Evolutionary conservation across 2,797 vertebrate genomes (phyloP), one percentile per base, ranked within the genome.

Genomic region (Pangasius krempfi): DNA sequence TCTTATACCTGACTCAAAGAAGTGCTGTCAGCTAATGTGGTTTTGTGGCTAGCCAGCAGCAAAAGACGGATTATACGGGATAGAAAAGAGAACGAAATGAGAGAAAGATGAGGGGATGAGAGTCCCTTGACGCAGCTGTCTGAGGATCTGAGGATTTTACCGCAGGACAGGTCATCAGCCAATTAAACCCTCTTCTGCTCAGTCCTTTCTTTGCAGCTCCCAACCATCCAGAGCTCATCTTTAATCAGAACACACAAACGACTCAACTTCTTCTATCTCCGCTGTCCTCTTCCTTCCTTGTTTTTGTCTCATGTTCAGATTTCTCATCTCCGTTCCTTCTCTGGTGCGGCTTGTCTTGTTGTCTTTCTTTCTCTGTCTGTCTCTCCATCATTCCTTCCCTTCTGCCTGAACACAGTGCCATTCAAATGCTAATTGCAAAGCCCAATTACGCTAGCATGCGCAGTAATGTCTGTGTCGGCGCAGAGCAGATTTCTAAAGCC

Each of bases 361-460:
- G 40, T 54, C 16, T 87, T 84, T 86, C 84, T 22, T n/a, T 80
- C 37, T 47, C 89, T 88, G 72, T 90, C 88, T 30, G 5, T 73
- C 56, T 68, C 37, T 70, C 75, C 47, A 84, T 75, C 62, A 54
- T 50, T 86, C 87, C n/a, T 70, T 52, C 25, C 52, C 85, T 86
- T 60, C 83, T 88, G 90, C 88, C 81, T 89, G 91, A 94, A 92
- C 92, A 92, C 89, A 83, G 89, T 86, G 86, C 92, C 85, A 96
- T 95, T 96, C 93, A 94, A 91, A 96, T 95, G 94, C 95, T 95
- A 95, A 96, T 94, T 90, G 92, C n/a, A 86, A 76, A 68, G 91
- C 89, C 93, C 95, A 95, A 95, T 95, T 95, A 94, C 87, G 90
- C 92, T 91, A 91, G 92, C 92, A 91, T 91, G 91, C 93, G 91